Base-by-base conservation (phyloP, 2,888 invertebrate species). In the Poecilus cupreus region DNA sequence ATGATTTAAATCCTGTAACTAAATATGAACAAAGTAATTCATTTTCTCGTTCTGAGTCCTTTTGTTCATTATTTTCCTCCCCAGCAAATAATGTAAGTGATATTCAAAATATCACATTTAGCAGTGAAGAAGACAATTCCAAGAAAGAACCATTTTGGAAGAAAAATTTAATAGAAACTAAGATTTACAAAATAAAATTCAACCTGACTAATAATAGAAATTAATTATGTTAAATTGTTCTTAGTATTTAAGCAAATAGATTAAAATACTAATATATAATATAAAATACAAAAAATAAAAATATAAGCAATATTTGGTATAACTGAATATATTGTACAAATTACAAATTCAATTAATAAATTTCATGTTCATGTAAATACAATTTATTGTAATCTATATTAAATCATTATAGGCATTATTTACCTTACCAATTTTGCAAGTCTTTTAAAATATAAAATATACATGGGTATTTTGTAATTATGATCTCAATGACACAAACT, bases 401-500 rank as follows among this genome's bases (percentile, higher is more conserved):
- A 22, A 39, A 68, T 72, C 22, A 60, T 60, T 37, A 18, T 68
- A 37, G 32, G 18, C 37, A 24, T 68, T 64, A 32, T 37, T 64
- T 64, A 24, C 16, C 46, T 32, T 22, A 32, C 22, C 46, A 18
- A 24, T 74, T 22, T 18, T 51, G 51, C 20, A 51, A 75, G 26
- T 75, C 32, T 77, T 77, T 11, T 57, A 51, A 75, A 74, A 54
- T 54, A 77, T 60, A 60, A n/a, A 77, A 77, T 43, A 39, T 60
- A 60, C 51, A 76, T 32, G 22, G 18, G 18, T 51, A 24, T 6
- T 46, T 39, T 43, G 10, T 70, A 78, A 64, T 91, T 92, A 96
- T 43, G 95, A 93, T 75, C 95, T 92, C 37, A 99, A 91, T 68
- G 98, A 97, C 83, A 97, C 94, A 90, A 99, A 99, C 90, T 99